These are phyloP conservation scores for Dreissena rostriformis DNA, from an alignment of 1,140 invertebrate species.

Conservation along the genomic window DNA sequence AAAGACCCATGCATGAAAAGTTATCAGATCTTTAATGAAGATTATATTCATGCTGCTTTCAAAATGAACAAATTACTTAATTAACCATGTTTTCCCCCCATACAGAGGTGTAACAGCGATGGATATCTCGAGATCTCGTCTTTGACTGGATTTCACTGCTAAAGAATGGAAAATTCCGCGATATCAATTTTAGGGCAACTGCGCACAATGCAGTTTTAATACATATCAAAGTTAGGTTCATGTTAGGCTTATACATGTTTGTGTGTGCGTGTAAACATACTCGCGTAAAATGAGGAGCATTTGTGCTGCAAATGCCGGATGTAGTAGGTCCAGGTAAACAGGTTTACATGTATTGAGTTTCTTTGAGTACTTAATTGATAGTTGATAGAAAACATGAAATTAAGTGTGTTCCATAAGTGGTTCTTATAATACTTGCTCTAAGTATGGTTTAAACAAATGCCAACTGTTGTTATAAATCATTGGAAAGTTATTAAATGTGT, in stretches of 20 bases:
- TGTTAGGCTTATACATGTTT: constrained; percentile 53
- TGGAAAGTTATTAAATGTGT: too few species aligned
- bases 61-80: constrained; percentile 23
- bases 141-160: constrained; percentile 36
- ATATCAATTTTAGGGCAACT: constrained; percentile 73
- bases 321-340: not conserved
- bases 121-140: constrained; percentile 43
- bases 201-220: constrained; percentile 84
- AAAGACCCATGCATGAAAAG: too few species aligned
- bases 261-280: not conserved
- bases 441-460: too few species aligned
- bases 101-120: constrained; percentile 24
- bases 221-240: constrained; percentile 70
- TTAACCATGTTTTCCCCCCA: constrained; percentile 48
- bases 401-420: too few species aligned
- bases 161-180: constrained; percentile 41
- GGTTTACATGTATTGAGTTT: not conserved
- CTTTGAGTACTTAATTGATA: not conserved
- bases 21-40: too few species aligned
- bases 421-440: too few species aligned
- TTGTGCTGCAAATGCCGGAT: too few species aligned
- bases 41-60: not conserved
- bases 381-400: too few species aligned
- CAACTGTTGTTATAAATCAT: too few species aligned
- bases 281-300: not conserved